phyloP scores from a whole-genome alignment of 2,113 vertebrate species.

The Laticauda colubrina region DNA sequence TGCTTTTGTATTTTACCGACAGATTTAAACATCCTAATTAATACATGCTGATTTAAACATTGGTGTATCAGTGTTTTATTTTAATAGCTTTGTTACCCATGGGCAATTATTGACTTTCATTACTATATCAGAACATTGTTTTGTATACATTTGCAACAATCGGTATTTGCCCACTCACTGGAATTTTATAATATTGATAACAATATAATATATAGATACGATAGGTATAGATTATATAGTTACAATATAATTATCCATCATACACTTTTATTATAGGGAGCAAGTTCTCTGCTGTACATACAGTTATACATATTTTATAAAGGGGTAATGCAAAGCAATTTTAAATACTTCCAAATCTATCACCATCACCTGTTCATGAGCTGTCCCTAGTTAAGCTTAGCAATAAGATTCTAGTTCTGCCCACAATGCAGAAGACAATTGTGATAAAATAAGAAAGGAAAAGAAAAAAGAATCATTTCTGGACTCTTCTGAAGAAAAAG shows the following conservation, averaged over 20 bases:
- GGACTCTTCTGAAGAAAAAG: neutral
- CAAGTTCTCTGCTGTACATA: neutral
- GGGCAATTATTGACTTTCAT: neutral
- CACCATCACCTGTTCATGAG: neutral
- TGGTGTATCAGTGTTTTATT: neutral
- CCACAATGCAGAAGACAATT: neutral
- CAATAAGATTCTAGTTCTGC: neutral
- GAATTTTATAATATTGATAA: neutral
- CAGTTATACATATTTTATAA: neutral
- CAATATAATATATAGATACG: neutral
- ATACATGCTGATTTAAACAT: neutral
- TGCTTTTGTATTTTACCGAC: neutral
- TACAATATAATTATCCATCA: neutral
- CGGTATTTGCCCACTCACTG: neutral
- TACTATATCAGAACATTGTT: neutral
- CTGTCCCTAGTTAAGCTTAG: neutral
- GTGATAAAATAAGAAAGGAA: neutral
- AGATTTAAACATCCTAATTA: neutral
- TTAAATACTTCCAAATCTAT: neutral
- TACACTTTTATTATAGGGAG: neutral
- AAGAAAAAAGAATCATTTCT: neutral
- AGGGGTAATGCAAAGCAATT: neutral
- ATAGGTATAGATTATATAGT: neutral
- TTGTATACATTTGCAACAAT: neutral
- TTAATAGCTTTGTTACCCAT: neutral